Base-by-base conservation (phyloP, 1,140 invertebrate genomes). In the Bombus impatiens region DNA sequence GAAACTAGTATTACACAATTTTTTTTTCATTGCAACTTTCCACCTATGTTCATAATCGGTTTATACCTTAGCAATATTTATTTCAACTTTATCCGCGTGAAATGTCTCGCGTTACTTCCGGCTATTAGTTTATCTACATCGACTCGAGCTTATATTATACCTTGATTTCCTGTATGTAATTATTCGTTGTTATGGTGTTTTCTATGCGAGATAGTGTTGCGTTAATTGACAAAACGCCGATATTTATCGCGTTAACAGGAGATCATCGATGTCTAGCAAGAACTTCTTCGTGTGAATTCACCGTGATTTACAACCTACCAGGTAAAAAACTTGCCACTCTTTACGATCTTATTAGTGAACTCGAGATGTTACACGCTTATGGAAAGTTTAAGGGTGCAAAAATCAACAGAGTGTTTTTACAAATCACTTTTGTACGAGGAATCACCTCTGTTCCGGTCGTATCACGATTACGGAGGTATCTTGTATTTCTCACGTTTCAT, bases 21-120 rank as follows among this genome's bases (percentile, higher is more conserved):
- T n/a, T 4, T n/a, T n/a, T 40, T 12, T 9, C 9, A 0, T 5
- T 28, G 25, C 44, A 35, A 53, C 78, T 80, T 68, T 70, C 44
- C 25, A 82, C n/a, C 12, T 65, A 53, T 35, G 53, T 25, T 28
- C 22, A 5, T 82, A 74, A 82, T 82, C 70, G 47, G 40, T 81
- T 53, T 72, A 42, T 42, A 35, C 37, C 37, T 40, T 15, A 28
- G 9, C 40, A 59, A 44, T n/a, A 40, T 82, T 57, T 44, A 44
- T 9, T 44, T 62, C 1, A 40, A 32, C 22, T 18, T 42, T 78
- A n/a, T 22, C 76, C 57, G 35, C 37, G 37, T 65, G 35, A 42
- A 15, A 3, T 15, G 5, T 8, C 57, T 5, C 35, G 5, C 35
- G 75, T 77, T 59, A 65, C 35, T 77, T 77, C 53, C 53, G 35